phyloP scores from a whole-genome alignment of 2,888 invertebrate genomes.

The Ophion costatus region DNA sequence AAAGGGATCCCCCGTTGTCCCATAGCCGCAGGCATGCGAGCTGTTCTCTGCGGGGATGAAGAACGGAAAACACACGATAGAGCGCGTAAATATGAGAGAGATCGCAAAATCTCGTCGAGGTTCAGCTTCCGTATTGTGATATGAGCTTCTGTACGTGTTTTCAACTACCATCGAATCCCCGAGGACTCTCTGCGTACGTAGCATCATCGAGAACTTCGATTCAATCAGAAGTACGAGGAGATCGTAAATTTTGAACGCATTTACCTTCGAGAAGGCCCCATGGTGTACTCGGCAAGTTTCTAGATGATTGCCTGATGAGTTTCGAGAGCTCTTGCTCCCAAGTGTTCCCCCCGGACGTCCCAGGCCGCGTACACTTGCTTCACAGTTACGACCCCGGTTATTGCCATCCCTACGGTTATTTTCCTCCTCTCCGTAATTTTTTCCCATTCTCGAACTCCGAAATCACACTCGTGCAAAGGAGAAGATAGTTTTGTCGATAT shows the following conservation, averaged over 20 bases:
- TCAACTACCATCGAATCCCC: neutral
- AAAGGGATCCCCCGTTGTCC: slow-evolving; percentile 49
- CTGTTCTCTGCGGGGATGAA: neutral
- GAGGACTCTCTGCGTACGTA: neutral
- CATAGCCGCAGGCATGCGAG: neutral
- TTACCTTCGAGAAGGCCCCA: neutral
- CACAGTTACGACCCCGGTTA: neutral
- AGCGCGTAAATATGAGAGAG: slow-evolving; percentile 38
- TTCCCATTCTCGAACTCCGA: neutral
- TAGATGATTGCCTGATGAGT: neutral
- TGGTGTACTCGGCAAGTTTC: neutral
- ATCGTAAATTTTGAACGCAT: neutral
- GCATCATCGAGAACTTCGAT: neutral
- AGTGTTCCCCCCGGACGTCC: neutral
- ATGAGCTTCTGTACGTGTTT: neutral
- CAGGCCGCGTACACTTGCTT: neutral
- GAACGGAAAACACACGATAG: neutral
- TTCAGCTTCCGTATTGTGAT: slow-evolving; percentile 4
- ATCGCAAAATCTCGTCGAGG: slow-evolving; percentile 5
- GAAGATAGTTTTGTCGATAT: neutral
- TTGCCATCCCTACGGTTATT: neutral
- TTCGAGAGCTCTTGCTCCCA: neutral
- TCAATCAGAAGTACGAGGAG: neutral
- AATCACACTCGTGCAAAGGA: neutral
- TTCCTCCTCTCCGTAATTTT: neutral